Conservation (phyloP, 1,140 invertebrate genomes). For the Acyrthosiphon pisum region DNA sequence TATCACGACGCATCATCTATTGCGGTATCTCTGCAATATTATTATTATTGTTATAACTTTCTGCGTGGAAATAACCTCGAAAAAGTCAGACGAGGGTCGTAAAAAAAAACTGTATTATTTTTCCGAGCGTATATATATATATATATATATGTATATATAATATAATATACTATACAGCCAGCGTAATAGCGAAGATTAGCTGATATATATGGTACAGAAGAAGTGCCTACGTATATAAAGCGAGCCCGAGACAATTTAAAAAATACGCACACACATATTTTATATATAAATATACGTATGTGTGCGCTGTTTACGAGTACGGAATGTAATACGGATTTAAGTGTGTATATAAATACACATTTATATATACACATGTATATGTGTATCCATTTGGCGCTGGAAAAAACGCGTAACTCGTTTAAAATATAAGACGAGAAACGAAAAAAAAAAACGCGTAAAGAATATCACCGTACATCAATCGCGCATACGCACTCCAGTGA, state of each 20-base stretch:
- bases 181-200: background rate
- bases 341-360: background rate
- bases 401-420: background rate
- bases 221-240: background rate
- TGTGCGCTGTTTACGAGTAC: background rate
- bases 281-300: background rate
- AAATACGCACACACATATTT: background rate
- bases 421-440: background rate
- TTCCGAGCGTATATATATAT: background rate
- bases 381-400: background rate
- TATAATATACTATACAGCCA: background rate
- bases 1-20: too few species aligned
- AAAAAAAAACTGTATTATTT: background rate
- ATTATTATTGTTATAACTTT: background rate
- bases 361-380: background rate
- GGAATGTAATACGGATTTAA: constrained; percentile 24
- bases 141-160: background rate
- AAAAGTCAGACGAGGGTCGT: background rate
- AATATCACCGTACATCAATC: constrained; percentile 11
- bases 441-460: background rate
- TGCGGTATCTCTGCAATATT: too few species aligned
- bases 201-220: background rate
- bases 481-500: background rate
- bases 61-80: background rate
- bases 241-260: background rate